Evolutionary conservation across 2,888 invertebrate genomes (phyloP).

Genomic region (Ctenicera cuprea): DNA sequence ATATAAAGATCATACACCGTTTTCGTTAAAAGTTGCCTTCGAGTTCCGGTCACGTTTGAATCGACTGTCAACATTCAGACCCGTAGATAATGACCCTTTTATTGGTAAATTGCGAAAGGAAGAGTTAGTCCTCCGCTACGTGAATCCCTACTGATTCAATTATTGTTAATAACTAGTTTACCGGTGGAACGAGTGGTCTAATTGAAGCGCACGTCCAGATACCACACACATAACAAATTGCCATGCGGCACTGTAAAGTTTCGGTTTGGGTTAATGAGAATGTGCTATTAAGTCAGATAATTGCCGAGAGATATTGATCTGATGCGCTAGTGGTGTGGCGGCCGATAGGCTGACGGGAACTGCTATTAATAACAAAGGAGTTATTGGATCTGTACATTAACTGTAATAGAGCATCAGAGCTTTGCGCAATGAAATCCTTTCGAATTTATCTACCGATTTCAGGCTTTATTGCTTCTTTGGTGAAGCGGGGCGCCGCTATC

Average conservation of each 20-base stretch:
- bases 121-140: constrained; percentile 60
- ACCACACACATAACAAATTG: constrained; percentile 50
- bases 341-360: constrained; percentile 67
- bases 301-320: constrained; percentile 68
- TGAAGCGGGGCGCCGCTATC: constrained; percentile 57
- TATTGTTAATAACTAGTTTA: constrained; percentile 65
- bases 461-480: constrained; percentile 68
- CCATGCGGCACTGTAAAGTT: constrained; percentile 58
- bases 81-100: constrained; percentile 62
- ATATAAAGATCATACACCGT: constrained; percentile 26
- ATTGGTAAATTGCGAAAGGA: constrained; percentile 66
- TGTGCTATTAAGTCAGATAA: constrained; percentile 68
- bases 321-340: constrained; percentile 67
- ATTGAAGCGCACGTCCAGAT: constrained; percentile 54
- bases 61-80: constrained; percentile 42
- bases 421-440: constrained; percentile 69
- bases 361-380: constrained; percentile 70
- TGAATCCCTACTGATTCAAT: constrained; percentile 61
- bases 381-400: constrained; percentile 70
- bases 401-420: constrained; percentile 68
- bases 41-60: constrained; percentile 20
- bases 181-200: constrained; percentile 56
- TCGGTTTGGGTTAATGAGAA: constrained; percentile 67
- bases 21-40: constrained; percentile 32
- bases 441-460: constrained; percentile 70